Evolutionary conservation across 2,888 invertebrate genomes (phyloP).

Genomic region (Imbricaverruca yamaguchii): DNA sequence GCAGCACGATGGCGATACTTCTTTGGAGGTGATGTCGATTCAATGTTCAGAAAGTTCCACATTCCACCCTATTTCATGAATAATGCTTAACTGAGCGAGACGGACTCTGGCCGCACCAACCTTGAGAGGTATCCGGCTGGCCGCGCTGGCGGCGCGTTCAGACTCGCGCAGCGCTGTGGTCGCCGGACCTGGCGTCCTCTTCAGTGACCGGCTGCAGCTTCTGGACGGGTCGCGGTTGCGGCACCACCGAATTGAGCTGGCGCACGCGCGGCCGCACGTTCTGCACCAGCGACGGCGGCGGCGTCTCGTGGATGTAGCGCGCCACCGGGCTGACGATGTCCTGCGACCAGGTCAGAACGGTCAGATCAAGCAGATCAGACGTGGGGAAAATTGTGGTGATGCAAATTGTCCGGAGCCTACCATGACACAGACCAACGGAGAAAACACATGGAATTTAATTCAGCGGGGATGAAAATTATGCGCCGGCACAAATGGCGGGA

Average conservation of each 20-base stretch:
- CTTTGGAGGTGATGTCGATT: too few relatives aligned
- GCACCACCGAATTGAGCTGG: not conserved
- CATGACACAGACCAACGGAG: too few relatives aligned
- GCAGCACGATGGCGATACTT: too few relatives aligned
- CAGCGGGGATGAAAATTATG: too few relatives aligned
- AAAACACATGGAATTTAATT: too few relatives aligned
- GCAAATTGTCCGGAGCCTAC: too few relatives aligned
- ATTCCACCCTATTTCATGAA: too few relatives aligned
- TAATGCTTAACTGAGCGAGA: too few relatives aligned
- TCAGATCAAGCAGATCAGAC: not conserved
- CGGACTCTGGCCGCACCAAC: not conserved
- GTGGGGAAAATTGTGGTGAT: not conserved
- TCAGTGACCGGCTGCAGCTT: slow-evolving; percentile 53
- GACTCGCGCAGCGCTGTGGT: slow-evolving; percentile 65
- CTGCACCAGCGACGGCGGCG: slow-evolving; percentile 1
- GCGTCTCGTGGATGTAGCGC: slow-evolving; percentile 2
- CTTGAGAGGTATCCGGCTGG: not conserved
- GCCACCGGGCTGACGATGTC: slow-evolving; percentile 4
- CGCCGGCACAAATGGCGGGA: too few relatives aligned
- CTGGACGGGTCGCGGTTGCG: slow-evolving; percentile 41
- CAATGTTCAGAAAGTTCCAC: too few relatives aligned
- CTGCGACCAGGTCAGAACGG: not conserved
- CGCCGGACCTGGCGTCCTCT: slow-evolving; percentile 74
- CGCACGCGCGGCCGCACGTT: not conserved
- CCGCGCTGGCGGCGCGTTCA: slow-evolving; percentile 52